Conservation (phyloP, 2,888 invertebrate genomes). For the Tanypteryx hageni region DNA sequence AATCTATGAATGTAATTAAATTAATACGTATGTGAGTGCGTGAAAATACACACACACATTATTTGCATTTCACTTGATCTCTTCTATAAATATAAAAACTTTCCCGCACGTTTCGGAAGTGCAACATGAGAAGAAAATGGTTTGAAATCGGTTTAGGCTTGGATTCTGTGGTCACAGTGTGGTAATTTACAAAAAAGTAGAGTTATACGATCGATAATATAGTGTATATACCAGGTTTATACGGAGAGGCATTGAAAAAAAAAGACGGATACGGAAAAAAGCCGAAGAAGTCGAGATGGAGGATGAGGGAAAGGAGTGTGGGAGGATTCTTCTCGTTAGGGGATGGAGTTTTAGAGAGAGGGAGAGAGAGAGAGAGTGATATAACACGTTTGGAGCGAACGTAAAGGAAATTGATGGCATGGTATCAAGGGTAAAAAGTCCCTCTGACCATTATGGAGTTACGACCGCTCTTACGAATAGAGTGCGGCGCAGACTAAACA, state of each 20-base stretch:
- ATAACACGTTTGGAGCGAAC: conserved; percentile 58
- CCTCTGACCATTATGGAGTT: conserved; percentile 35
- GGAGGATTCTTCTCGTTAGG: conserved; percentile 36
- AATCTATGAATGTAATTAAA: too few species aligned
- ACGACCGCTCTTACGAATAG: conserved; percentile 59
- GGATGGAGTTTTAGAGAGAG: conserved; percentile 34
- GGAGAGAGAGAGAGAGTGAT: conserved; percentile 2
- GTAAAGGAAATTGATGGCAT: conserved; percentile 59
- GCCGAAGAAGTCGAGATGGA: not conserved
- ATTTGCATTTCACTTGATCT: too few species aligned
- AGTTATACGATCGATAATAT: too few species aligned
- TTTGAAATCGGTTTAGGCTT: too few species aligned
- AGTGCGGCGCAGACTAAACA: conserved; percentile 56
- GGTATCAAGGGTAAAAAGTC: conserved; percentile 53
- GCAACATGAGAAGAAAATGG: too few species aligned
- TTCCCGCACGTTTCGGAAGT: too few species aligned
- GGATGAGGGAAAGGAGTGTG: not conserved
- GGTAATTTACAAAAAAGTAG: too few species aligned
- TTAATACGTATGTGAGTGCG: too few species aligned
- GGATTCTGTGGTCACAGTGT: too few species aligned
- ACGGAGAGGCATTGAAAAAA: not conserved
- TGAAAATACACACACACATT: too few species aligned
- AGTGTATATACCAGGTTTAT: too few species aligned
- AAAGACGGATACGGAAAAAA: not conserved
- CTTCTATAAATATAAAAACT: too few species aligned